These are phyloP conservation scores for Pantherophis guttatus DNA, from an alignment of 2,113 vertebrate genomes.

Conservation along the genomic window DNA sequence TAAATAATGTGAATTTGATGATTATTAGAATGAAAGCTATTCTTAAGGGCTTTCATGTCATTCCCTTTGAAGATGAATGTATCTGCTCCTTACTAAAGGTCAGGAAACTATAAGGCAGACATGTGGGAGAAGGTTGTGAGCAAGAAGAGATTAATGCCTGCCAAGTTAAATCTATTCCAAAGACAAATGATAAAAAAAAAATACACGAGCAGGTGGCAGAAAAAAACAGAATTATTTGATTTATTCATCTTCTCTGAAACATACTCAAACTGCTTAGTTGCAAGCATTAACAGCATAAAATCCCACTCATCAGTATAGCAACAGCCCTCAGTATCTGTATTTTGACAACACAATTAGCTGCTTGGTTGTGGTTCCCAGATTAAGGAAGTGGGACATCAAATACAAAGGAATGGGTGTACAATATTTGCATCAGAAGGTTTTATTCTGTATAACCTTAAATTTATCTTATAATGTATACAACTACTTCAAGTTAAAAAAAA, in stretches of 20 bases:
- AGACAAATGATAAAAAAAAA: not conserved
- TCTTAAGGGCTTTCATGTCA: not conserved
- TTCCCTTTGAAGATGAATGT: not conserved
- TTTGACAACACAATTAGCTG: not conserved
- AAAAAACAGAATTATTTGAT: not conserved
- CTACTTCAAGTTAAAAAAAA: not conserved
- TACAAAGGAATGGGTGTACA: not conserved
- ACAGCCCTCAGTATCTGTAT: not conserved
- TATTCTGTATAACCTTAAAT: not conserved
- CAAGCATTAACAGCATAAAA: not conserved
- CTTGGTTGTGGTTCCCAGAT: not conserved
- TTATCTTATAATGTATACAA: not conserved
- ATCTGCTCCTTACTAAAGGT: not conserved
- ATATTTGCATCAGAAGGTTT: not conserved
- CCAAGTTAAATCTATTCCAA: not conserved
- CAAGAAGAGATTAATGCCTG: not conserved
- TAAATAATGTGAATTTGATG: not conserved
- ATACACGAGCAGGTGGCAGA: not conserved
- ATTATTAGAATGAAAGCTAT: not conserved
- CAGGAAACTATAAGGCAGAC: not conserved
- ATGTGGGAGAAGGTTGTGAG: not conserved
- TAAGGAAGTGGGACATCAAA: not conserved
- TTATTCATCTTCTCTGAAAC: not conserved
- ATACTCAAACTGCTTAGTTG: not conserved
- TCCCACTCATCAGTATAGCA: not conserved